Base-by-base conservation (phyloP, 2,888 invertebrate species). In the Hirudinaria manillensis region DNA sequence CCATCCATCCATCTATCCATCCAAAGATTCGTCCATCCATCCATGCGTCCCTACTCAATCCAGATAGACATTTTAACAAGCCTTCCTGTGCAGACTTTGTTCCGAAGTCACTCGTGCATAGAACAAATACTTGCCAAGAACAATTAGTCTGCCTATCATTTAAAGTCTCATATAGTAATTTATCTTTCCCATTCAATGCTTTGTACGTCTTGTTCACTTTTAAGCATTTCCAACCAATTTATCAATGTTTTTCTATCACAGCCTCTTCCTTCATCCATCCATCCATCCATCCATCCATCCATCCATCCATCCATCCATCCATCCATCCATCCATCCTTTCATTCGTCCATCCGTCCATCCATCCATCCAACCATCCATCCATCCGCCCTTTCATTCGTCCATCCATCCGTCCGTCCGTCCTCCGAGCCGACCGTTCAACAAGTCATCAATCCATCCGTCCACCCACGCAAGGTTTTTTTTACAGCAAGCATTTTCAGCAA, bases 281-380 rank as follows among this genome's bases (percentile, higher is more conserved):
- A 61, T 29, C 29, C 61, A 61, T 10, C 29, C 24, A n/a, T 29
- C 29, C 61, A 61, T 27, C 27, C 56, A 56, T 27, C 27, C 56
- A 56, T 27, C 27, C 56, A 56, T 27, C 27, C 76, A 75, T 61
- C 75, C 76, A 76, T 70, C 34, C 75, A 75, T 70, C 24, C 70
- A 76, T 61, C 55, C 76, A 76, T 55, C 34, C 75, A 75, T 61
- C 53, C 76, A 76, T 70, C 4, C 70, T 70, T 61, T 53, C 74
- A 76, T 61, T 70, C 74, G 56, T 68, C 32, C 38, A 75, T 34
- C 51, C 72, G 65, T 73, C 61, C 73, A 75, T 73, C 34, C 76
- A 73, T 61, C 61, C 73, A 73, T 61, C 61, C 76, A 75, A 66
- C n/a, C 72, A 73, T 38, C 61, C 75, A 75, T 72, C 74, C 71